Base-by-base conservation (phyloP, 2,113 vertebrate species). In the Cebus imitator region DNA sequence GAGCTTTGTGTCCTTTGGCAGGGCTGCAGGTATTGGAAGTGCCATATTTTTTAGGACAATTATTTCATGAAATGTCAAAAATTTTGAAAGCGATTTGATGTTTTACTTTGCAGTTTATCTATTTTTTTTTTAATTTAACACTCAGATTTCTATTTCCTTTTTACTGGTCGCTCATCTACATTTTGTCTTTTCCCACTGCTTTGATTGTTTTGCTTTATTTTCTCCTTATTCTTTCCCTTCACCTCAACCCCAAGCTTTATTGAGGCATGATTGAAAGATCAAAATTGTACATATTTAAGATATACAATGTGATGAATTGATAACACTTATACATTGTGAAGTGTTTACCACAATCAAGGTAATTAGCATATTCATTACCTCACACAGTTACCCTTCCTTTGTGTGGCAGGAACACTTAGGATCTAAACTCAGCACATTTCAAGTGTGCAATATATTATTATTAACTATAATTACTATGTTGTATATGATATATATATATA, bases 141-240 rank as follows among this genome's bases (percentile, higher is more conserved):
- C 4, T 23, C 4, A 76, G 12, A 87, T 92, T 87, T 94, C 50
- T 64, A 43, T 70, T 92, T 91, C 9, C 57, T 87, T 91, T 94
- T 37, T 16, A 80, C 0, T 52, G 16, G 27, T 30, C 13, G 93
- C 40, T 85, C 12, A 32, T 79, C 17, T 70, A 52, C 23, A 21
- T 32, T 75, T 85, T 89, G 80, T 76, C 50, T 57, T 87, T 78
- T 78, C 7, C 13, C 7, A 55, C 1, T 45, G 5, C 58, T 76
- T 97, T 92, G 25, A n/a, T 89, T 86, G 25, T 43, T 89, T 86
- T 68, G 64, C n/a, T 94, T 86, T n/a, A 72, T 37, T 76, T 84
- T 66, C 2, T 45, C 5, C 32, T 58, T 43, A 16, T 58, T 81
- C 81, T 76, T 27, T 88, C n/a, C 21, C 6, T 27, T 64, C 61